Base-by-base conservation (phyloP, 2,888 invertebrate genomes). In the Uropetala carovei region DNA sequence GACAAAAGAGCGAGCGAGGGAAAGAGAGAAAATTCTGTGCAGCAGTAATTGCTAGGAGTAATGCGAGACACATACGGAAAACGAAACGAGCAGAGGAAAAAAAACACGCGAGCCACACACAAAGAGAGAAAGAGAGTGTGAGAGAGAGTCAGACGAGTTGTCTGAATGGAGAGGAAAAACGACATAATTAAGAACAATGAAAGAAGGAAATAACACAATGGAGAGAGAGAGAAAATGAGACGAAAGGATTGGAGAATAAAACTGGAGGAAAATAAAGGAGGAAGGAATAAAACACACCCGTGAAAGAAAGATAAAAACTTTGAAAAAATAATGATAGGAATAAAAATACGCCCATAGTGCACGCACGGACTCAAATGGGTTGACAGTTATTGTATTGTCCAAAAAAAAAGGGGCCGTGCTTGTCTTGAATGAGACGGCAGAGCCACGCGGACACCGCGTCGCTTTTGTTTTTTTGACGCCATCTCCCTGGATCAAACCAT, bases 101-200 rank as follows among this genome's bases (percentile, higher is more conserved):
- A 83, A 86, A 86, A 30, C 86, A n/a, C 27, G 60, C 59, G 43
- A 59, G 13, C 83, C 4, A 43, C 43, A 57, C 43, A 64, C 60
- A 89, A 89, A 83, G 56, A 83, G 13, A 16, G 82, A 64, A 43
- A 60, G 56, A 64, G 43, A 89, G 89, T 43, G 89, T 89, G 64
- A 60, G 56, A 64, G 43, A 89, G 89, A 68, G 89, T 89, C 64
- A 60, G 89, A 89, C 89, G 64, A 64, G 89, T 64, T 89, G 64
- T 43, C 64, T 89, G 68, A 56, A 89, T 43, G 64, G 86, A 60
- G 60, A 60, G 30, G 60, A 60, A 89, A 89, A 89, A 89, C 89
- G 89, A 89, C 89, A 89, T 89, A 89, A 89, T 89, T 89, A 89
- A 89, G 89, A 89, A 89, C 89, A 89, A 89, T 89, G 89, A 89